Base-by-base conservation (phyloP, 2,888 invertebrate genomes). In the Drosophila testacea region DNA sequence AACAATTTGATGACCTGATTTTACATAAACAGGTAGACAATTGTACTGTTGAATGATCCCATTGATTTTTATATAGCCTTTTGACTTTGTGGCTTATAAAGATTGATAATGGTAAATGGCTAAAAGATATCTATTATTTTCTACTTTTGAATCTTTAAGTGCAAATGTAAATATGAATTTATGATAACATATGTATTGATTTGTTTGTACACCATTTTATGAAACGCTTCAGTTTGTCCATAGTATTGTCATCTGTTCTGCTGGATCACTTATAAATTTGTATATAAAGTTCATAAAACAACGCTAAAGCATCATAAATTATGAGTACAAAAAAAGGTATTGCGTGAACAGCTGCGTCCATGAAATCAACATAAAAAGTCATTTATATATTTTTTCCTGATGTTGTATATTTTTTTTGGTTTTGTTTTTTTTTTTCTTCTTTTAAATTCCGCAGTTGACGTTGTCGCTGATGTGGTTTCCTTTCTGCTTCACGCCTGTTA, bases 291-390 rank as follows among this genome's bases (percentile, higher is more conserved):
- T 84, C 73, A 82, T 80, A 76, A 78, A 78, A 84, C 82, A 79
- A 79, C 76, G 76, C 74, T 75, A 72, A 73, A 73, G 75, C 57
- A 75, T 84, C 70, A 84, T 84, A 87, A 84, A 87, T 84, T 81
- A 84, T 78, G 67, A 78, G 78, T 41, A 48, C 59, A 60, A 34
- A 32, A 50, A 70, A 42, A 1, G 22, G 63, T 54, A 44, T 59
- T 73, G 68, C 57, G 57, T 30, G 52, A 88, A 78, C 87, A 88
- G 77, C 89, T 88, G 87, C 78, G 81, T 73, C 88, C 87, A 79
- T 88, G 87, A 88, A 88, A 87, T 88, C 81, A 88, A 88, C 87
- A 87, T 87, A 85, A 85, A 87, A 85, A 85, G 81, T 85, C 85
- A 85, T 85, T 85, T 88, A 79, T 88, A 81, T 83, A 76, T 82